Evolutionary conservation across 2,113 vertebrate genomes (phyloP).

Genomic region (Antidorcas marsupialis): DNA sequence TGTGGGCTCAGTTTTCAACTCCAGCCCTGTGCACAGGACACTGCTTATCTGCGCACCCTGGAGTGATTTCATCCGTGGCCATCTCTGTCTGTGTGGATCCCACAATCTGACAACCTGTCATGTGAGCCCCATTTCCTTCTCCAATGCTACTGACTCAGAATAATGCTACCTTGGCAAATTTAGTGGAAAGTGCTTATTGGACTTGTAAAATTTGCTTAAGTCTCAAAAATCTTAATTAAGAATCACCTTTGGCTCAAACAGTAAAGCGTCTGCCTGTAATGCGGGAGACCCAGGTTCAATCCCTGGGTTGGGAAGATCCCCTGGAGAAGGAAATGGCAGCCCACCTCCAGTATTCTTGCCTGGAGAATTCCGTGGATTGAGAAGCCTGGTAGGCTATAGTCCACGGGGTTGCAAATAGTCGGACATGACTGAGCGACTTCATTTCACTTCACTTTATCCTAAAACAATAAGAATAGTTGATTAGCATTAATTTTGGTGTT

Average conservation of each 20-base stretch:
- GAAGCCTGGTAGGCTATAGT: no score
- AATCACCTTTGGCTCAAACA: neutral
- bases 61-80: neutral
- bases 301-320: no score
- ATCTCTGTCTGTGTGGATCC: neutral
- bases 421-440: no score
- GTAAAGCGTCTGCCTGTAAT: no score
- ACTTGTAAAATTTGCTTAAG: neutral
- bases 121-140: neutral
- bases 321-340: no score
- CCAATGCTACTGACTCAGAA: neutral
- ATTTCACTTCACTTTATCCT: neutral
- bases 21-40: neutral
- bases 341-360: no score
- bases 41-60: neutral
- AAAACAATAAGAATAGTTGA: neutral
- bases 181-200: neutral
- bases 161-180: neutral
- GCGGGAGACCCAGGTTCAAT: no score
- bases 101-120: neutral
- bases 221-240: conserved; percentile 27
- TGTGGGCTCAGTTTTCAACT: neutral
- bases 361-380: no score
- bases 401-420: no score
- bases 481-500: neutral